Evolutionary conservation across 1,140 invertebrate genomes (phyloP).

Genomic region (Scaptodrosophila lebanonensis): DNA sequence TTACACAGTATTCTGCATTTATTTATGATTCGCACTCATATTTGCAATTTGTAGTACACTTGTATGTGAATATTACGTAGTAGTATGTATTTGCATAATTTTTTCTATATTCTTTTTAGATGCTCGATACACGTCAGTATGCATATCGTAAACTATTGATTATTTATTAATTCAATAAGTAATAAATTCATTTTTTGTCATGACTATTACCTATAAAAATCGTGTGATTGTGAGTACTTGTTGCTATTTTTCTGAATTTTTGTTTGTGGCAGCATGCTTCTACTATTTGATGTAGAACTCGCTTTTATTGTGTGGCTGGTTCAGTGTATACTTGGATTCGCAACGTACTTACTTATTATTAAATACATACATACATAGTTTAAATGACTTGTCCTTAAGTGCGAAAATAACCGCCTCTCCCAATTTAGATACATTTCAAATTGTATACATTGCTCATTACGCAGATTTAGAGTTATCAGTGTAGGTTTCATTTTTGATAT

Average conservation of each 20-base stretch:
- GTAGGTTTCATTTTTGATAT: slow-evolving; percentile 8
- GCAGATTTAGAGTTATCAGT: not conserved
- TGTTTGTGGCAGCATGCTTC: not conserved
- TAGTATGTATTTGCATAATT: slow-evolving; percentile 46
- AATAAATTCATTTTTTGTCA: slow-evolving; percentile 30
- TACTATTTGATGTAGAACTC: slow-evolving; percentile 8
- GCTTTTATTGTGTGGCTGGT: slow-evolving; percentile 10
- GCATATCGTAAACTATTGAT: not conserved
- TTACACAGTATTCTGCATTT: slow-evolving; percentile 53
- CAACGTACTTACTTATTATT: slow-evolving; percentile 7
- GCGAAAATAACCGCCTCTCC: slow-evolving; percentile 30
- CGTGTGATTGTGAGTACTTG: slow-evolving; percentile 13
- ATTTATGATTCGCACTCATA: slow-evolving; percentile 52
- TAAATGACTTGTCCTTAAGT: slow-evolving; percentile 68
- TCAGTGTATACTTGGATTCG: slow-evolving; percentile 16
- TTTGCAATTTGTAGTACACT: slow-evolving; percentile 47
- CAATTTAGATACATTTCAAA: not conserved
- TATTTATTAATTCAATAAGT: slow-evolving; percentile 53
- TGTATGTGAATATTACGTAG: slow-evolving; percentile 50
- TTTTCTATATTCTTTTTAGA: slow-evolving; percentile 32
- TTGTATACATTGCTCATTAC: slow-evolving; percentile 23
- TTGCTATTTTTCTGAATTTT: slow-evolving; percentile 14
- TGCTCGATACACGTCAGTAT: not conserved
- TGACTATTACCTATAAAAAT: slow-evolving; percentile 61
- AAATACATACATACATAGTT: slow-evolving; percentile 65